Base-by-base conservation (phyloP, 2,888 invertebrate genomes). In the Zootermopsis nevadensis region DNA sequence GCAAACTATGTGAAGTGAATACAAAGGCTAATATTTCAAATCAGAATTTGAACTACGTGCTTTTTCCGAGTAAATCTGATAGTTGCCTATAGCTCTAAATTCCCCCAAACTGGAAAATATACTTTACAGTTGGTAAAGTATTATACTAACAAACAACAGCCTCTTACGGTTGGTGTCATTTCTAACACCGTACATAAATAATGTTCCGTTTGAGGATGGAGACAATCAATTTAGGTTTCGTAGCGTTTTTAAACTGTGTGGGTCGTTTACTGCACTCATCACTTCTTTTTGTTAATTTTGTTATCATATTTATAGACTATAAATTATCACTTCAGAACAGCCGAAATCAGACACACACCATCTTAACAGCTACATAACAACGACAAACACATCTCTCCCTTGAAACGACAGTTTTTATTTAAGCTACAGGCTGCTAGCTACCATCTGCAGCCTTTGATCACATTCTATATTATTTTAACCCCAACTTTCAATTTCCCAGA, bases 401-500 rank as follows among this genome's bases (percentile, higher is more conserved):
- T 4, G 3, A 27, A 1, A 7, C 48, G 19, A 48, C 15, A 48
- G 1, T 48, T 48, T 19, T 48, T 48, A 48, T 48, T 27, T 27
- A 60, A 60, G 60, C 12, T 60, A 8, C n/a, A n/a, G n/a, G n/a
- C n/a, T n/a, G n/a, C n/a, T n/a, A 27, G 4, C n/a, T 27, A 27
- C 48, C 60, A 27, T 60, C 60, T 27, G 12, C n/a, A 60, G 10
- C 60, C 3, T 27, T 1, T 27, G 27, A 27, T n/a, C 55, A 19
- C n/a, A 60, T 27, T 27, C 27, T 33, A 33, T 33, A 22, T 69
- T 69, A 69, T 69, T 74, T 60, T 79, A 31, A 24, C 22, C 22
- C 12, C n/a, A 79, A 35, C 60, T 38, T 55, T 38, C 67, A 60
- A 38, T 60, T 53, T 66, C 35, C n/a, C 48, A 35, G 66, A 80